Base-by-base conservation (phyloP, 2,888 invertebrate genomes). In the Tipula vernalis region DNA sequence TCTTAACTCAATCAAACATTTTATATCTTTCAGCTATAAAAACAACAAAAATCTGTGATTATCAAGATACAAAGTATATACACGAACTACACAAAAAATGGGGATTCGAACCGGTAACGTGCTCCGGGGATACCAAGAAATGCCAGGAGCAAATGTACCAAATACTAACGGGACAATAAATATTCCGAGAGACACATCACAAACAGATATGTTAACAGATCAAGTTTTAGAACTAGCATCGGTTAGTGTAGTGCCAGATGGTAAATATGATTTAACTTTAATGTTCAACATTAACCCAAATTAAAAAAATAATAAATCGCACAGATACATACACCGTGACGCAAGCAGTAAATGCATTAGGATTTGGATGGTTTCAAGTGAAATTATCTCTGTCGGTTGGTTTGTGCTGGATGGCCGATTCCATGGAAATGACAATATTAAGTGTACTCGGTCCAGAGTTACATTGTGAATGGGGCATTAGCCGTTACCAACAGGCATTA, bases 381-480 rank as follows among this genome's bases (percentile, higher is more conserved):
- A 96, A 96, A 90, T 91, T 96, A 83, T 96, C 96, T 0, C 92
- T 96, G 28, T 96, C 95, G 90, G 96, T 97, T 18, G 97, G 97
- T 0, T 92, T 97, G 0, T 96, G 97, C 90, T 96, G 97, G 98
- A 98, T 98, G 98, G 98, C 98, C 0, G 98, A 98, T 91, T 98
- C 98, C 87, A 98, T 98, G 98, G 98, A 98, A 92, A 98, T 98
- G 97, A 98, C 98, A 90, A 98, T 99, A 89, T 92, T 98, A 51
- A 97, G 98, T 89, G 98, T 99, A 88, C 92, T 99, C 57, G 97
- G 98, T 15, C 98, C 98, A 12, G 97, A 98, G 0, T 92, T 99
- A 86, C 98, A 98, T 90, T 99, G 98, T 91, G 96, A 97, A 91
- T 98, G 98, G 98, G 95, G 96, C 89, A 96, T 99, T 13, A 89